phyloP scores from a whole-genome alignment of 2,888 invertebrate species.

The Lycocerus yunnanus region DNA sequence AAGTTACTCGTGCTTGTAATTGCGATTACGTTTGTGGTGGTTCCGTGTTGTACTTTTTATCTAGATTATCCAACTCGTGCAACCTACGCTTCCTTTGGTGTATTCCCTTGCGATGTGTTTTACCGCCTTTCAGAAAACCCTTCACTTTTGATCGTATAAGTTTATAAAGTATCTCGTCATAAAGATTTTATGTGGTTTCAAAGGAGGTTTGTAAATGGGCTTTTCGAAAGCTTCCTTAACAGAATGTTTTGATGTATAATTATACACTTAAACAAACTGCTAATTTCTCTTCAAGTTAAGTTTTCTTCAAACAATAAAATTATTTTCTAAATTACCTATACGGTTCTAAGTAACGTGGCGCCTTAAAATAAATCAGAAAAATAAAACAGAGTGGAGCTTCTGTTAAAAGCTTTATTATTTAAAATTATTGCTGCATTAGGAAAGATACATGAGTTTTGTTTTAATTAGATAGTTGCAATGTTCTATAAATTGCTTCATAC shows the following conservation, averaged over 20 bases:
- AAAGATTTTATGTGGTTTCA: constrained; percentile 14
- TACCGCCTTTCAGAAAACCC: constrained; percentile 10
- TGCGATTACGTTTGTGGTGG: constrained; percentile 7
- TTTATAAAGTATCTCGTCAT: constrained; percentile 17
- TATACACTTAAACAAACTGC: constrained; percentile 2
- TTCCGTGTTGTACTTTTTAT: constrained; percentile 15
- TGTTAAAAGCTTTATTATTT: background rate
- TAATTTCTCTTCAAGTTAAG: background rate
- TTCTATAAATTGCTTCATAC: background rate
- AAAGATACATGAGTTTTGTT: background rate
- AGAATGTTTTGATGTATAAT: background rate
- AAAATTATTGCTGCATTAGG: background rate
- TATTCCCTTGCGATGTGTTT: constrained; percentile 14
- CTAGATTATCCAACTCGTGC: constrained; percentile 17
- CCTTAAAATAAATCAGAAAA: background rate
- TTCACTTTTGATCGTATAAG: constrained; percentile 19
- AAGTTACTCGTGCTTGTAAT: background rate
- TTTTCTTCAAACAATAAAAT: background rate
- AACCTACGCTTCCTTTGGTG: constrained; percentile 8
- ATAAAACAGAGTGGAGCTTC: background rate
- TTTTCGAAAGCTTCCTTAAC: background rate
- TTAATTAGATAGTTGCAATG: constrained; percentile 2
- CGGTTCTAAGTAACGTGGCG: background rate
- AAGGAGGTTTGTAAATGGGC: constrained; percentile 11
- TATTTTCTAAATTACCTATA: background rate